These are phyloP conservation scores for Idaea dimidiata DNA, from an alignment of 2,888 invertebrate species.

Conservation along the genomic window DNA sequence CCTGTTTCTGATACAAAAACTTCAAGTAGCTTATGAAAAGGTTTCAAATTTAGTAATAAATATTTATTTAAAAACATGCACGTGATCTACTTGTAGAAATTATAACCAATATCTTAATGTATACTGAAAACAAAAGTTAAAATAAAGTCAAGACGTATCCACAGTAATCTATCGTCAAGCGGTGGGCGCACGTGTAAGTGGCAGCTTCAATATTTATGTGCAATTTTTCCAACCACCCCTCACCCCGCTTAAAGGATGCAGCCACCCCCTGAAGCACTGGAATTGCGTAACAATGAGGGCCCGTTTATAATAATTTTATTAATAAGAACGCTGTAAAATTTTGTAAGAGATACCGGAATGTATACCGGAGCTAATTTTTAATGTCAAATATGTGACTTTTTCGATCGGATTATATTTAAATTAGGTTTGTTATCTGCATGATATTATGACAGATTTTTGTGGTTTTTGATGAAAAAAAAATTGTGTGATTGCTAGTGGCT, in stretches of 20 bases:
- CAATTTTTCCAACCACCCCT: slow-evolving; percentile 72
- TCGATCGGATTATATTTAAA: neutral
- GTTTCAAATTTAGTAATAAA: no score
- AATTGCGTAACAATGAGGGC: slow-evolving; percentile 71
- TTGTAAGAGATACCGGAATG: slow-evolving; percentile 3
- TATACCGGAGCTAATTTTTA: neutral
- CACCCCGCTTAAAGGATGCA: slow-evolving; percentile 71
- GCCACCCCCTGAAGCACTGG: slow-evolving; percentile 51
- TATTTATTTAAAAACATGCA: no score
- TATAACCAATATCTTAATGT: neutral
- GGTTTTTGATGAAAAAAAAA: neutral
- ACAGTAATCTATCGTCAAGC: slow-evolving; percentile 39
- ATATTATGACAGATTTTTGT: neutral
- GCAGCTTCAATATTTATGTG: slow-evolving; percentile 82
- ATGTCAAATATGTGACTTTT: neutral
- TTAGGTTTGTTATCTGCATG: neutral
- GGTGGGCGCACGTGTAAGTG: slow-evolving; percentile 79
- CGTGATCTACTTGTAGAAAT: no score
- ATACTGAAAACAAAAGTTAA: neutral
- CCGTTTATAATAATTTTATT: slow-evolving; percentile 60
- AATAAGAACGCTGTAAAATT: slow-evolving; percentile 29
- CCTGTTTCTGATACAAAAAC: no score
- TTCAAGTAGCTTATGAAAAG: no score
- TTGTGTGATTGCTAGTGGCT: no score
- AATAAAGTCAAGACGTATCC: slow-evolving; percentile 41